phyloP scores from a whole-genome alignment of 2,888 invertebrate species.

The Trissolcus brochymenae region DNA sequence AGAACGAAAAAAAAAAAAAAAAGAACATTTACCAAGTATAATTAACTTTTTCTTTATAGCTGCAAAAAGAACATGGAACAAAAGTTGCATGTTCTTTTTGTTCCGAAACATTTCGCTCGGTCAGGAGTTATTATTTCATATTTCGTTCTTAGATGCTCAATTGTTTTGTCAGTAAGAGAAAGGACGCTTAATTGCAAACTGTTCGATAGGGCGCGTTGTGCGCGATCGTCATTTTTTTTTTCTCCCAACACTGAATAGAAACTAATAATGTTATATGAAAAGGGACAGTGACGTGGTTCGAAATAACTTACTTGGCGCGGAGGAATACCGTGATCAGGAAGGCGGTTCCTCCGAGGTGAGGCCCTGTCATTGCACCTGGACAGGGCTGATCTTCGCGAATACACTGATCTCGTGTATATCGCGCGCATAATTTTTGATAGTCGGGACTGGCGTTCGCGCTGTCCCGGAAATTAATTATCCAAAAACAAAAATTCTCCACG shows the following conservation, averaged over 20 bases:
- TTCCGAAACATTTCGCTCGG: no score
- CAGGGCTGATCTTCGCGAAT: conserved; percentile 79
- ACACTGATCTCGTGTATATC: conserved; percentile 80
- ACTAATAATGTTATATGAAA: conserved; percentile 46
- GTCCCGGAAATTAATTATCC: conserved; percentile 76
- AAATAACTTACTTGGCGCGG: conserved; percentile 85
- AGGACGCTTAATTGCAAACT: conserved; percentile 18
- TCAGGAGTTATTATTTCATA: neutral
- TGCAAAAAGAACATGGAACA: no score
- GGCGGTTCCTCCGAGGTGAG: conserved; percentile 82
- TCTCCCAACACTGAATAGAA: conserved; percentile 61
- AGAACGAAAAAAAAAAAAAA: no score
- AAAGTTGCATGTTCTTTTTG: no score
- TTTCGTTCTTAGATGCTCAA: neutral
- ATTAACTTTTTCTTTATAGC: no score
- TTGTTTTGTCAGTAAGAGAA: conserved; percentile 9
- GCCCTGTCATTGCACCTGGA: conserved; percentile 83
- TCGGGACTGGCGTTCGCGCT: conserved; percentile 81
- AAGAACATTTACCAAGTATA: no score
- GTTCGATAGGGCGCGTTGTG: conserved; percentile 44
- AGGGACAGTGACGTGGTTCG: neutral
- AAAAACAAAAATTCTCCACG: no score
- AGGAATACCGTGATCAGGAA: conserved; percentile 83
- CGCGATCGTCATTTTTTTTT: conserved; percentile 41
- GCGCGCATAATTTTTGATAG: conserved; percentile 82